These are phyloP conservation scores for Micromussa lordhowensis DNA, from an alignment of 92 coral and sea anemone species.

Conservation along the genomic window DNA sequence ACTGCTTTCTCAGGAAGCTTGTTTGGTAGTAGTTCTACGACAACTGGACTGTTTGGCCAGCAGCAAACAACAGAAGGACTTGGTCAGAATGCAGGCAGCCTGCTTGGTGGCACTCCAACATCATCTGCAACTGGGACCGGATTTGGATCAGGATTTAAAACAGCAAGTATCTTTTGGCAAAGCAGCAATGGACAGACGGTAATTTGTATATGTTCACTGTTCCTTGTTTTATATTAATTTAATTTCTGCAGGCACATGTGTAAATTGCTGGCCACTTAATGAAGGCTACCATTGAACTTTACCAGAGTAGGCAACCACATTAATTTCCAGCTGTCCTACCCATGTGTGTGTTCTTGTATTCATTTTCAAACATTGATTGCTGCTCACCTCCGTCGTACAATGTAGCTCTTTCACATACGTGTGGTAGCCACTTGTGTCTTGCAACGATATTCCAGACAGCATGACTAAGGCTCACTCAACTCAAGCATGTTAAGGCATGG, in stretches of 20 bases:
- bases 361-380: too few relatives aligned
- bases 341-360: not conserved
- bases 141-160: slow-evolving; percentile 73
- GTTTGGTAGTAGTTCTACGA: slow-evolving; percentile 40
- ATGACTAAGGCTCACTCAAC: too few relatives aligned
- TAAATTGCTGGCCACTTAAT: too few relatives aligned
- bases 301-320: too few relatives aligned
- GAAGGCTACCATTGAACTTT: too few relatives aligned
- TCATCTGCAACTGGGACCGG: slow-evolving; percentile 66
- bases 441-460: too few relatives aligned
- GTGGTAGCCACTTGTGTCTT: not conserved
- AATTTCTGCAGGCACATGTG: too few relatives aligned
- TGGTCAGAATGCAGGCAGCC: slow-evolving; percentile 70
- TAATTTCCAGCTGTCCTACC: not conserved
- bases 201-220: slow-evolving; percentile 9
- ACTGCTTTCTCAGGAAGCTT: slow-evolving; percentile 38
- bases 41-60: slow-evolving; percentile 19
- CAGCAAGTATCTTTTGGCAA: slow-evolving; percentile 86
- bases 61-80: slow-evolving; percentile 49
- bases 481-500: too few relatives aligned
- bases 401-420: not conserved
- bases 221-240: too few relatives aligned
- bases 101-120: slow-evolving; percentile 78
- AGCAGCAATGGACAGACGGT: slow-evolving; percentile 82
- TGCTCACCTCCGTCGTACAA: too few relatives aligned